phyloP scores from a whole-genome alignment of 2,113 vertebrate species.

The Prunella himalayana region DNA sequence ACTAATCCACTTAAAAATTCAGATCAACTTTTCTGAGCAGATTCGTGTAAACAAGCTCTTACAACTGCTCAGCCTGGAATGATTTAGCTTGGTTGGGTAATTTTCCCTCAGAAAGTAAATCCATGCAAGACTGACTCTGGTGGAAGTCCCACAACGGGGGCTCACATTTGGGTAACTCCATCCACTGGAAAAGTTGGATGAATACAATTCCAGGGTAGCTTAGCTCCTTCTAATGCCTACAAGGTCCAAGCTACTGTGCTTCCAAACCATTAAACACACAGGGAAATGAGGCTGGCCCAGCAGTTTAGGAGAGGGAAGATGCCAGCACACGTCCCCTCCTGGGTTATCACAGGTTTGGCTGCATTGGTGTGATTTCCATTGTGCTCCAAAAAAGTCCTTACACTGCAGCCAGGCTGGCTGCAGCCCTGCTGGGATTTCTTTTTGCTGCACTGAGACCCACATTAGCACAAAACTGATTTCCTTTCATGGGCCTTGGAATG shows the following conservation, averaged over 20 bases:
- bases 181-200: not conserved
- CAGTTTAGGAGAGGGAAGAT: not conserved
- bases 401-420: not conserved
- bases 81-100: not conserved
- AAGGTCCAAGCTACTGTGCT: not conserved
- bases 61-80: not conserved
- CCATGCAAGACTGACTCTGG: not conserved
- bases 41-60: not conserved
- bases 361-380: not conserved
- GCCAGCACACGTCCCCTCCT: not conserved
- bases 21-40: conserved; percentile 43
- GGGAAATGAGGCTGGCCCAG: not conserved
- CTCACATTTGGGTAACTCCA: not conserved
- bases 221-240: not conserved
- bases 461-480: not conserved
- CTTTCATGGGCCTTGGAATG: not conserved
- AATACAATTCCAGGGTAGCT: not conserved
- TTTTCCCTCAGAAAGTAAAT: not conserved
- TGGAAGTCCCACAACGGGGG: not conserved
- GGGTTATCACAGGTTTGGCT: not conserved
- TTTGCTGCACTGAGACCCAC: not conserved
- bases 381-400: not conserved
- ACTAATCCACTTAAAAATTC: conserved; percentile 47
- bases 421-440: not conserved
- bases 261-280: not conserved